phyloP scores from a whole-genome alignment of 2,113 vertebrate species.

The Pelvicachromis taeniatus region DNA sequence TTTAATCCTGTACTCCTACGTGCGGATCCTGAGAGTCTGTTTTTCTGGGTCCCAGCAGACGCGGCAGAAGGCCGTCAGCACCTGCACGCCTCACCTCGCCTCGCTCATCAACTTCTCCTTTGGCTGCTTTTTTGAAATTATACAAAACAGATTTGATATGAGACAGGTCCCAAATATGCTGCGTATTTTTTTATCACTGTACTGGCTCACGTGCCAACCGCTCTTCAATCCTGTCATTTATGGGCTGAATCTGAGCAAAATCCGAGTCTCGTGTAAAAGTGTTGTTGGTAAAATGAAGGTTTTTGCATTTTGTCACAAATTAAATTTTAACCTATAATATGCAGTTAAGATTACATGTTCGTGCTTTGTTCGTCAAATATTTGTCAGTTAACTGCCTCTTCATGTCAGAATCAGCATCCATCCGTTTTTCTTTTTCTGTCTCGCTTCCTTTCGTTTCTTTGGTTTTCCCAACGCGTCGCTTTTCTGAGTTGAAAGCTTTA shows the following conservation, averaged over 20 bases:
- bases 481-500: too few species aligned
- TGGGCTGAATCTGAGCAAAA: conserved; percentile 13
- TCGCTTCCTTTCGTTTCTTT: too few species aligned
- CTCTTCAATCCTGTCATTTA: conserved; percentile 26
- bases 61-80: too few species aligned
- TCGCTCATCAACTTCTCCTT: conserved; percentile 1
- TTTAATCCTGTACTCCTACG: conserved; percentile 3
- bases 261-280: background rate
- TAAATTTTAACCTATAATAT: background rate
- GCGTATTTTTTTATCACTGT: background rate
- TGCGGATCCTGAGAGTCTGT: background rate
- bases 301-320: background rate
- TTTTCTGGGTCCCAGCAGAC: background rate
- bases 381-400: background rate
- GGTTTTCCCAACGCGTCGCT: too few species aligned
- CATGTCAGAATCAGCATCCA: too few species aligned
- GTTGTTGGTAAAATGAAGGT: background rate
- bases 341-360: background rate
- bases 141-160: conserved; percentile 28
- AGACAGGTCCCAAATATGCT: background rate
- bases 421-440: too few species aligned
- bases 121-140: background rate
- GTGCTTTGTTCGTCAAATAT: background rate
- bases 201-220: conserved; percentile 8
- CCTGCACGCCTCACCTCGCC: too few species aligned